phyloP scores from a whole-genome alignment of 2,113 vertebrate genomes.

The Vireo altiloquus region DNA sequence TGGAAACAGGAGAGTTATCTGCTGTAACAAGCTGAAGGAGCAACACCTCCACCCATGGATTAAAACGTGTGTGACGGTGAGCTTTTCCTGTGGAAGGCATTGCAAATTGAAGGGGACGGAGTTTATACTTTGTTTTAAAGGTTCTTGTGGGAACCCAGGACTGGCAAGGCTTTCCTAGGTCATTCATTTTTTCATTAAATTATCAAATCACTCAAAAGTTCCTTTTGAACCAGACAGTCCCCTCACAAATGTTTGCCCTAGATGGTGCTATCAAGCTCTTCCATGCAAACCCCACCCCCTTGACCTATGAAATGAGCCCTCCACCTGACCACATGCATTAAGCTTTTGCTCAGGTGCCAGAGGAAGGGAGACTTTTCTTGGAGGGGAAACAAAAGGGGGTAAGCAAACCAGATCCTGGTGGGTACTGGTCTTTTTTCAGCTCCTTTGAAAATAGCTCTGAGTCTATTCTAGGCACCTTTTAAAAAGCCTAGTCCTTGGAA shows the following conservation, averaged over 20 bases:
- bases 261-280: background rate
- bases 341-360: background rate
- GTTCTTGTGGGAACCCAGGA: background rate
- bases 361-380: background rate
- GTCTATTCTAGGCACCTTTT: background rate
- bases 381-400: background rate
- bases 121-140: background rate
- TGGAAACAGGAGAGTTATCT: background rate
- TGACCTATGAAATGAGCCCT: background rate
- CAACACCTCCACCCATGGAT: background rate
- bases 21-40: background rate
- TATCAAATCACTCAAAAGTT: background rate
- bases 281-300: accelerated
- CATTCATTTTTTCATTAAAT: background rate
- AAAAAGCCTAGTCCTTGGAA: background rate
- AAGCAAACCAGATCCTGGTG: background rate
- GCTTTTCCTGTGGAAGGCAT: background rate
- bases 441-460: background rate
- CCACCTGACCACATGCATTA: background rate
- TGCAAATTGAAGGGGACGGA: background rate
- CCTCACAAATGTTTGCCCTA: background rate
- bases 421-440: background rate
- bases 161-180: background rate
- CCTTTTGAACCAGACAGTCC: background rate
- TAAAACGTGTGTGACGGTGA: background rate